These are phyloP conservation scores for Tipula unca DNA, from an alignment of 2,888 invertebrate genomes.

Conservation along the genomic window DNA sequence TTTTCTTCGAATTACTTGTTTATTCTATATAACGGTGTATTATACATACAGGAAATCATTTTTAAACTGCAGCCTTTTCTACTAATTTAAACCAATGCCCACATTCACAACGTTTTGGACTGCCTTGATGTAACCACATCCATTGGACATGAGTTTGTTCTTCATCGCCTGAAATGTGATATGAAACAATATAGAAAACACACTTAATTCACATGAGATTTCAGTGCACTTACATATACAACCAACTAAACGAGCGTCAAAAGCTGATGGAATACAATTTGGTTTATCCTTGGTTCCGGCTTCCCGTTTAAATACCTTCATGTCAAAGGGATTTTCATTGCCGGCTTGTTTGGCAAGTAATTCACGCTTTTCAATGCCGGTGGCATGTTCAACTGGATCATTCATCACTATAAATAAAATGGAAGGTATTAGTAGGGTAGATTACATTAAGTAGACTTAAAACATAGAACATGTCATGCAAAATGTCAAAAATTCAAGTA, in stretches of 20 bases:
- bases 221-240: conserved; percentile 69
- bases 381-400: conserved; percentile 86
- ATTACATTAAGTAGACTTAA: neutral
- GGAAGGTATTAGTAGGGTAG: neutral
- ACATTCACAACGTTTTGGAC: conserved; percentile 87
- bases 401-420: conserved; percentile 57
- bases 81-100: conserved; percentile 94
- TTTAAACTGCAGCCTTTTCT: conserved; percentile 64
- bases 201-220: neutral
- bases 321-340: conserved; percentile 78
- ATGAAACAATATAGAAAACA: neutral
- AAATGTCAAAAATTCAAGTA: neutral
- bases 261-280: conserved; percentile 83
- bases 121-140: conserved; percentile 91
- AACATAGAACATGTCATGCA: neutral
- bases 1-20: neutral
- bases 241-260: conserved; percentile 82
- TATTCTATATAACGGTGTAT: conserved; percentile 3
- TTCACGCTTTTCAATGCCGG: conserved; percentile 87
- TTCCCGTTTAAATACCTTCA: conserved; percentile 73
- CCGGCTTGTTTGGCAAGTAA: conserved; percentile 77
- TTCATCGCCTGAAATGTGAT: conserved; percentile 61
- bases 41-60: neutral
- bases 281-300: conserved; percentile 78
- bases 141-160: conserved; percentile 83